Conservation (phyloP, 2,888 invertebrate genomes). For the Epicampocera succincta region DNA sequence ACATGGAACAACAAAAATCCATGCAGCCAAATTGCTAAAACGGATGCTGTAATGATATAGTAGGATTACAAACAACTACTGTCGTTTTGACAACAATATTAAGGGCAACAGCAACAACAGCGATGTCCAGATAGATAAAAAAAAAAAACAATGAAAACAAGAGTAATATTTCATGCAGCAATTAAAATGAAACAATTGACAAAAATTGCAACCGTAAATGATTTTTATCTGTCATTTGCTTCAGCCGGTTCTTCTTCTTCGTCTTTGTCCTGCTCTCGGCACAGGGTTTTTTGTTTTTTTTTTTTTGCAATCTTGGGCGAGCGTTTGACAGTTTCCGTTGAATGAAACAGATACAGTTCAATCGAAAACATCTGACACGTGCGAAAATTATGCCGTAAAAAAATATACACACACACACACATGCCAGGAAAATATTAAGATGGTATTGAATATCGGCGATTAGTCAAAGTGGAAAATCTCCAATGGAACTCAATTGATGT, state of each 20-base stretch:
- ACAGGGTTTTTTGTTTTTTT: neutral
- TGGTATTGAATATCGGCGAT: constrained; percentile 49
- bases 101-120: constrained; percentile 5
- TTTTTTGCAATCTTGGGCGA: constrained; percentile 3
- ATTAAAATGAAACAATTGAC: constrained; percentile 61
- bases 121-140: constrained; percentile 56
- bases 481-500: constrained; percentile 61
- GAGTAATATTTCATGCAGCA: constrained; percentile 61
- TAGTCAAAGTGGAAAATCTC: constrained; percentile 32
- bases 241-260: neutral
- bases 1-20: neutral
- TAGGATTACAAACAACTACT: constrained; percentile 39
- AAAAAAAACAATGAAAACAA: constrained; percentile 27
- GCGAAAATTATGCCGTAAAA: constrained; percentile 67
- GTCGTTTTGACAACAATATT: constrained; percentile 30
- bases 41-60: constrained; percentile 64
- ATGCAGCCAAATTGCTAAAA: constrained; percentile 32
- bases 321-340: constrained; percentile 65
- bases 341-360: constrained; percentile 30
- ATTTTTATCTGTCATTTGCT: constrained; percentile 20
- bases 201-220: constrained; percentile 65
- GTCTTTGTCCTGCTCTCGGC: neutral
- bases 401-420: too few species aligned
- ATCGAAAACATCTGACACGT: constrained; percentile 53
- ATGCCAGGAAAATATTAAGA: constrained; percentile 34